phyloP scores from a whole-genome alignment of 2,113 vertebrate species.

The Pristiophorus japonicus region DNA sequence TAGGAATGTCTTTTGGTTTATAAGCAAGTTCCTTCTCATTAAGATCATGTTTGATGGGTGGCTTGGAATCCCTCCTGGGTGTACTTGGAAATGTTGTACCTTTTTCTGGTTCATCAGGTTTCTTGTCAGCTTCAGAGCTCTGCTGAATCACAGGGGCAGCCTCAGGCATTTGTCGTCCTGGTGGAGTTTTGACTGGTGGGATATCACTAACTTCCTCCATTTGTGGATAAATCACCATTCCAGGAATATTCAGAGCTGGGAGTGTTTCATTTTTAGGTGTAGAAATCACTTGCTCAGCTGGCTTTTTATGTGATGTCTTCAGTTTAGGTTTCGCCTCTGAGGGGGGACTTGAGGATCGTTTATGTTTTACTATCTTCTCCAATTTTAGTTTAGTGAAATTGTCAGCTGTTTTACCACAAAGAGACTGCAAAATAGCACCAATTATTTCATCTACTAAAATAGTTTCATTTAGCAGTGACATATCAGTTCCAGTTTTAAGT shows the following conservation, averaged over 20 bases:
- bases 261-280: not conserved
- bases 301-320: not conserved
- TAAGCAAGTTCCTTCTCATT: conserved; percentile 29
- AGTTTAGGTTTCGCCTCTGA: not conserved
- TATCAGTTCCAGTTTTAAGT: conserved; percentile 26
- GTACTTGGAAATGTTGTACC: not conserved
- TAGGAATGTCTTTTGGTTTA: conserved; percentile 30
- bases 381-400: not conserved
- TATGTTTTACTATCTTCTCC: not conserved
- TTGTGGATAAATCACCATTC: conserved; percentile 34
- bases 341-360: not conserved
- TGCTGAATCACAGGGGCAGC: not conserved
- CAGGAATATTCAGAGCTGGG: conserved; percentile 29
- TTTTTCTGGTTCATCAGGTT: not conserved
- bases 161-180: not conserved
- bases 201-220: conserved; percentile 19
- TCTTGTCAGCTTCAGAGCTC: not conserved
- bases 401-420: not conserved
- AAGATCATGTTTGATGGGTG: not conserved
- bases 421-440: not conserved
- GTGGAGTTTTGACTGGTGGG: not conserved
- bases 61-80: not conserved
- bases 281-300: not conserved
- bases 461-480: conserved; percentile 5
- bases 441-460: conserved; percentile 33